A percentile compares a stretch with the other conserved stretches of the same genome.
phyloP scores from a whole-genome alignment of 2,797 vertebrate species.

The Phalloptychus januarius region DNA sequence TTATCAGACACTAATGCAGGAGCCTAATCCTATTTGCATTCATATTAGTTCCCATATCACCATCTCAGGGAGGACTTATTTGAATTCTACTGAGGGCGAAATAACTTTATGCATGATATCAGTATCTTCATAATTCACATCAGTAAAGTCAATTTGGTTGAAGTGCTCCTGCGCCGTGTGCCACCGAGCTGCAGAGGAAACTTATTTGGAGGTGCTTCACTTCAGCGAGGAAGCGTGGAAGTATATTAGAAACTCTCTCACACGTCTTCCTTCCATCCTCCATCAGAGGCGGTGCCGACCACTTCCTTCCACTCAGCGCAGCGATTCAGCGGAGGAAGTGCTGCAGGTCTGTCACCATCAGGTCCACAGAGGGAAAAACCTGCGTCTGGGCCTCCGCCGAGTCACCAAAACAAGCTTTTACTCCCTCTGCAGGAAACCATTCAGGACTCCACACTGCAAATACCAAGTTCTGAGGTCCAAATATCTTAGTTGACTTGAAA shows the following conservation, averaged over 20 bases:
- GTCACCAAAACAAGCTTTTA: not conserved
- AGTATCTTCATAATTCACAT: constrained; percentile 94
- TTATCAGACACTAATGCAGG: constrained; percentile 89
- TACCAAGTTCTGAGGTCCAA: too few relatives aligned
- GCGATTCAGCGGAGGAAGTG: too few relatives aligned
- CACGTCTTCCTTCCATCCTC: constrained; percentile 28
- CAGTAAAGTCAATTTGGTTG: constrained; percentile 91
- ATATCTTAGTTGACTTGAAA: too few relatives aligned
- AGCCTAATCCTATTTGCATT: constrained; percentile 96
- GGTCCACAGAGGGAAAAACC: not conserved
- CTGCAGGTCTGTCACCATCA: not conserved
- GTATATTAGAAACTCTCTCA: constrained; percentile 67
- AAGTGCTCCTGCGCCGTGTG: constrained; percentile 86
- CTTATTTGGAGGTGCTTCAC: constrained; percentile 87
- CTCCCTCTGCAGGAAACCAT: not conserved
- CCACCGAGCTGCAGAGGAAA: constrained; percentile 79
- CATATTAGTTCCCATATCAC: constrained; percentile 91
- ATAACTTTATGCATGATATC: constrained; percentile 92
- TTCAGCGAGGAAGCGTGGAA: constrained; percentile 83
- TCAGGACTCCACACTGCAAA: not conserved
- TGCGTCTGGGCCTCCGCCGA: not conserved
- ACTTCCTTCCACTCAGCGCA: not conserved
- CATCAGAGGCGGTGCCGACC: not conserved
- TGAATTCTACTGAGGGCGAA: constrained; percentile 91
- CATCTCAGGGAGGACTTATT: constrained; percentile 88